These are phyloP conservation scores for Grus americana DNA, from an alignment of 2,113 vertebrate genomes.

Conservation along the genomic window DNA sequence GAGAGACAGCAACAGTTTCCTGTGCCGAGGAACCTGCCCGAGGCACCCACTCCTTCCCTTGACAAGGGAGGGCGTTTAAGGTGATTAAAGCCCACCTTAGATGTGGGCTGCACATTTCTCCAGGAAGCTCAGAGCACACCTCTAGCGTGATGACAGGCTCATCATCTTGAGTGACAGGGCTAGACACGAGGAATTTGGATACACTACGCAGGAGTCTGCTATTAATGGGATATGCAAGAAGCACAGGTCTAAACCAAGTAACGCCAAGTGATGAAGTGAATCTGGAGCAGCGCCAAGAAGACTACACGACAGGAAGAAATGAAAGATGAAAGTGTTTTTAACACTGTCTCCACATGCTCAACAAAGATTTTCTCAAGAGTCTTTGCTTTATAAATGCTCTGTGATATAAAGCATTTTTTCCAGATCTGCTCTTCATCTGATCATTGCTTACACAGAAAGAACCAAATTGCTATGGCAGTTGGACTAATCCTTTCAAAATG, in stretches of 20 bases:
- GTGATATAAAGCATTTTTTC: not conserved
- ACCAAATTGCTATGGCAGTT: not conserved
- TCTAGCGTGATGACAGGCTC: not conserved
- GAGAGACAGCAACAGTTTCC: not conserved
- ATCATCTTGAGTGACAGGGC: not conserved
- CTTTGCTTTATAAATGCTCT: not conserved
- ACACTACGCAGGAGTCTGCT: not conserved
- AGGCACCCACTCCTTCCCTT: not conserved
- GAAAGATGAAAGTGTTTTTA: constrained; percentile 36
- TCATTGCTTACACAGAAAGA: not conserved
- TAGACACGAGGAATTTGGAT: not conserved
- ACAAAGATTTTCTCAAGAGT: constrained; percentile 17
- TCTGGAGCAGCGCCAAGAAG: not conserved
- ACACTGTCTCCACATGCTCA: not conserved
- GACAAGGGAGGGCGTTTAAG: not conserved
- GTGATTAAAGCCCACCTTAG: not conserved
- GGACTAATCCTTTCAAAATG: not conserved
- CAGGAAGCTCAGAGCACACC: accelerated
- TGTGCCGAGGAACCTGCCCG: not conserved
- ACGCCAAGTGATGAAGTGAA: constrained; percentile 6
- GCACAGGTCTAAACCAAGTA: constrained; percentile 2
- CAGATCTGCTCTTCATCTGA: not conserved
- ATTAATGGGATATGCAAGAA: not conserved
- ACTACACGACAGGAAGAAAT: constrained; percentile 30
- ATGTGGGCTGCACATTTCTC: not conserved